Evolutionary conservation across 2,888 invertebrate species (phyloP).

Genomic region (Alloscopus bannaensis): DNA sequence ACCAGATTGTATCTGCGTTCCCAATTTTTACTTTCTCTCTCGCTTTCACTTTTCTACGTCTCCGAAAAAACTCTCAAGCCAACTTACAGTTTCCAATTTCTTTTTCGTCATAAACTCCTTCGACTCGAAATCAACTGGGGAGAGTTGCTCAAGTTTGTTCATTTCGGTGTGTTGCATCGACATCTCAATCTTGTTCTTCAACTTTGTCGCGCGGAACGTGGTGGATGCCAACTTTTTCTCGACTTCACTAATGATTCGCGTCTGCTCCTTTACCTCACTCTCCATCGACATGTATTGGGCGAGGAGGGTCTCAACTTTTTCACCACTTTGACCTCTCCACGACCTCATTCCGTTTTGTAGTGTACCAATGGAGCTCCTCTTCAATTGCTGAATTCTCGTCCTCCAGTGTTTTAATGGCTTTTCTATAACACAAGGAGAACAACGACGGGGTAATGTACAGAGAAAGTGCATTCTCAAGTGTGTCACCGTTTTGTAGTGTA

Average conservation of each 20-base stretch:
- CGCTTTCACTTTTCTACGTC: no score
- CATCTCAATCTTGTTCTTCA: slow-evolving; percentile 76
- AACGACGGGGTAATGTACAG: no score
- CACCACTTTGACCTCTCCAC: slow-evolving; percentile 59
- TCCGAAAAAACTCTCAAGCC: no score
- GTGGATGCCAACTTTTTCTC: slow-evolving; percentile 74
- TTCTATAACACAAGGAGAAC: slow-evolving; percentile 46
- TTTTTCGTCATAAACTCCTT: slow-evolving; percentile 68
- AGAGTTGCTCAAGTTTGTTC: slow-evolving; percentile 76
- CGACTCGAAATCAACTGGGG: slow-evolving; percentile 60
- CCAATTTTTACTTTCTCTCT: no score
- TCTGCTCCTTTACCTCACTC: slow-evolving; percentile 61
- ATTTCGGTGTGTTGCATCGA: slow-evolving; percentile 74
- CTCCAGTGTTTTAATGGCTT: slow-evolving; percentile 62
- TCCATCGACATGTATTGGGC: slow-evolving; percentile 61
- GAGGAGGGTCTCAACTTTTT: slow-evolving; percentile 74
- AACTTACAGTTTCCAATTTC: slow-evolving; percentile 71
- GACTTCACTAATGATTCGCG: slow-evolving; percentile 61
- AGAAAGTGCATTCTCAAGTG: background rate
- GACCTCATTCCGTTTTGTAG: slow-evolving; percentile 58
- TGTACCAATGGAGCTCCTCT: slow-evolving; percentile 65
- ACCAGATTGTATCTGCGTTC: no score
- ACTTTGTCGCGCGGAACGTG: slow-evolving; percentile 73
- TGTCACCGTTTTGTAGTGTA: slow-evolving; percentile 52
- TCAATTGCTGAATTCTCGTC: slow-evolving; percentile 69